phyloP scores from a whole-genome alignment of 2,888 invertebrate species.

The Sicus ferrugineus region DNA sequence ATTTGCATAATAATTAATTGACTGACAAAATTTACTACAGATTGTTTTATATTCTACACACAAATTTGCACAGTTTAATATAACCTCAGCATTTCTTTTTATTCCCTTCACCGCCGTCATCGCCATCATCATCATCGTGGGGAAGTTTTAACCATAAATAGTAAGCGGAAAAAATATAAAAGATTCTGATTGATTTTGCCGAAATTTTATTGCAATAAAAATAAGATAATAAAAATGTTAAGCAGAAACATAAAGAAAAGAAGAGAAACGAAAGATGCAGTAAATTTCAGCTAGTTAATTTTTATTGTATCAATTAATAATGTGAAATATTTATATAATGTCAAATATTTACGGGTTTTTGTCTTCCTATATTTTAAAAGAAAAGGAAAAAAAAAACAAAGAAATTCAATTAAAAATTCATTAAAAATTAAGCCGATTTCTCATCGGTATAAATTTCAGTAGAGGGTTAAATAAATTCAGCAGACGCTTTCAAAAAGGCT shows the following conservation, averaged over 20 bases:
- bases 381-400: neutral
- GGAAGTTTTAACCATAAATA: neutral
- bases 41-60: neutral
- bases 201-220: conserved; percentile 10
- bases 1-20: conserved; percentile 1
- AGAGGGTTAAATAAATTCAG: neutral
- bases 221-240: neutral
- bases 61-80: neutral
- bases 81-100: too few species aligned
- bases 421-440: conserved; percentile 7
- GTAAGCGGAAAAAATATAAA: conserved; percentile 9
- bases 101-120: too few species aligned
- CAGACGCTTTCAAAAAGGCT: neutral
- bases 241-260: neutral
- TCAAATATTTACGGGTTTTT: too few species aligned
- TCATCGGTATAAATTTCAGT: neutral
- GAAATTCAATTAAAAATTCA: conserved; percentile 9
- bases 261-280: neutral
- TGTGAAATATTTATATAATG: too few species aligned
- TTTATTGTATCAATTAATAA: too few species aligned
- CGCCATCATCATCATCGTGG: too few species aligned
- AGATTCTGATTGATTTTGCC: conserved; percentile 27
- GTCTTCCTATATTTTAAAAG: too few species aligned
- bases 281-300: neutral
- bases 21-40: neutral